phyloP scores from a whole-genome alignment of 2,113 vertebrate species.

The Petaurus breviceps region DNA sequence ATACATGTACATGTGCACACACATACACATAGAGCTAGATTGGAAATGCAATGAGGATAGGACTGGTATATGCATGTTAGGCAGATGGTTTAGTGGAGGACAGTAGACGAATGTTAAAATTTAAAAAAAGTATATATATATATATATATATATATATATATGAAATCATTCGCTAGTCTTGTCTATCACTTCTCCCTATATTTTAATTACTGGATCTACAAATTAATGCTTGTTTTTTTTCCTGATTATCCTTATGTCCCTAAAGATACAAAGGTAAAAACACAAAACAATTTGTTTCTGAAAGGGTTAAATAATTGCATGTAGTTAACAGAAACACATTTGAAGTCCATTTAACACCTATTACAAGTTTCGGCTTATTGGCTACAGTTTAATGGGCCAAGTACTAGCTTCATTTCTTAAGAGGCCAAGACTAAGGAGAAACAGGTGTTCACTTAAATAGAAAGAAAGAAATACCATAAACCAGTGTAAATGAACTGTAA shows the following conservation, averaged over 20 bases:
- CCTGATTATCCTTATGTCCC: constrained; percentile 19
- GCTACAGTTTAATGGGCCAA: constrained; percentile 54
- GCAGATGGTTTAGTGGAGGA: background rate
- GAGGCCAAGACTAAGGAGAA: constrained; percentile 53
- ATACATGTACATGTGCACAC: background rate
- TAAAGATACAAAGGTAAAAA: constrained; percentile 39
- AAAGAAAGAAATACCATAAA: constrained; percentile 50
- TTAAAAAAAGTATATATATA: no score
- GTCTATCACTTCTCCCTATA: background rate
- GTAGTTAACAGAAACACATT: constrained; percentile 52
- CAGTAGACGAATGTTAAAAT: background rate
- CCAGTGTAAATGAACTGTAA: constrained; percentile 44
- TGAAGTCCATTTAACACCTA: constrained; percentile 57
- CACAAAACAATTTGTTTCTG: constrained; percentile 33
- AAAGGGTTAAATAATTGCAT: constrained; percentile 44
- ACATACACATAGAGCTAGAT: background rate
- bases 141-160: no score
- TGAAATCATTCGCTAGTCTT: background rate
- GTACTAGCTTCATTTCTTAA: constrained; percentile 44
- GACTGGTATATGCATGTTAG: constrained; percentile 8
- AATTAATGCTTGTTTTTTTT: background rate
- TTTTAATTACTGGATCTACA: constrained; percentile 55
- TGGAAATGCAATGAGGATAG: constrained; percentile 1
- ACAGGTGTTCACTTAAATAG: constrained; percentile 29
- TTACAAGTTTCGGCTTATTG: constrained; percentile 66